Evolutionary conservation across 2,113 vertebrate species (phyloP), one percentile per base, ranked within the genome.

Genomic region (Anolis carolinensis): DNA sequence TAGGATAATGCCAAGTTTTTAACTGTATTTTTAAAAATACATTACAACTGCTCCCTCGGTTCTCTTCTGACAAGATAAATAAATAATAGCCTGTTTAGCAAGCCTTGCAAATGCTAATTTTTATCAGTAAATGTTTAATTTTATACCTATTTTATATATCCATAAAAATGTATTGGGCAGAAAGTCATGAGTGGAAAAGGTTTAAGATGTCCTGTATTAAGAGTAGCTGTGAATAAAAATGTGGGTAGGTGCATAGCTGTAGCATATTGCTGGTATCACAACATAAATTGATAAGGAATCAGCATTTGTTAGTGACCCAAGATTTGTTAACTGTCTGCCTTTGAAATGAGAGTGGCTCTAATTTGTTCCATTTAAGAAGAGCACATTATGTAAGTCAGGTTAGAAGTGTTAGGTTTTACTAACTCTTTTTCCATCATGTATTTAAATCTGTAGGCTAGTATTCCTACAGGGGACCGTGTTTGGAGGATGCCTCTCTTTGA

Each of bases 401-500:
- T 27, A 67, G 39, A 77, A 68, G 48, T 36, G 52, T 68, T 76
- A 34, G 27, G 18, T 55, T 1, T 6, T 36, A 71, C 50, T 59
- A 18, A 39, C 9, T 67, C 21, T 78, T 68, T 78, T 23, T 10
- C 55, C 67, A 0, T n/a, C 4, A 0, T 2, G 11, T 34, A 0
- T 85, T 70, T 89, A 10, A 82, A 82, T 88, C 88, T 85, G 8
- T 55, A 99, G 98, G 98, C 99, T 68, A 98, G 98, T 85, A 79
- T 98, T 86, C 92, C 98, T 89, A 99, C 98, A 1, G 99, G 99
- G 65, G 99, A 99, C 95, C 95, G 99, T 83, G 97, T 99, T 74
- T 99, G 99, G 99, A 97, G 99, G 89, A 99, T 99, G 99, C 99
- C 99, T 84, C 97, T 99, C 85, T 99, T 98, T 93, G 96, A 99